Conservation (phyloP, 37 sponge, comb jelly and placozoan genomes). For the Oopsacas minuta region DNA sequence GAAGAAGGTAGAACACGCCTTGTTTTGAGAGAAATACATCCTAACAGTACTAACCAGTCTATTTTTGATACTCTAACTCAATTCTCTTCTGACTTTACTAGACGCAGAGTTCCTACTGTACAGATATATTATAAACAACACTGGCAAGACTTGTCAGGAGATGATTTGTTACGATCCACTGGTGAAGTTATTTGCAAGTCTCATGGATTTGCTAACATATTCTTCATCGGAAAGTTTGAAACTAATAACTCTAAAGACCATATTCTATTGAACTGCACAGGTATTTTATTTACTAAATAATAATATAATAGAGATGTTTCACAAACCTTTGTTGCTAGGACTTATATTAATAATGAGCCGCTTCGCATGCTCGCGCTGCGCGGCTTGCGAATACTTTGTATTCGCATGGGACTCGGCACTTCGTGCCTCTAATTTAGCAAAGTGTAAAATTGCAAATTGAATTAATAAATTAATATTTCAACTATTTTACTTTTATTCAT, state of each 20-base stretch:
- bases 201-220: background rate
- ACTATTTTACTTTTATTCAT: no score
- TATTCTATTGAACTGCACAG: background rate
- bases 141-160: background rate
- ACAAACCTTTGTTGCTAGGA: no score
- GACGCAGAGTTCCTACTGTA: background rate
- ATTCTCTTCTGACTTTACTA: background rate
- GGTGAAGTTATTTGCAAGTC: background rate
- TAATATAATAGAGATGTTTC: no score
- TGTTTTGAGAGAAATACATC: background rate
- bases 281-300: background rate
- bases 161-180: background rate
- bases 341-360: no score
- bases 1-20: background rate
- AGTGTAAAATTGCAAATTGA: no score
- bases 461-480: no score
- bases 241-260: background rate
- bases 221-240: background rate
- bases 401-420: no score
- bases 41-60: background rate
- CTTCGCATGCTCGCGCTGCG: no score
- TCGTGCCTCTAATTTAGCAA: no score
- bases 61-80: background rate
- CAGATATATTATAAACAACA: background rate
- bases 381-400: no score